Percentiles rank a stretch among this genome's conserved stretches.
These are phyloP conservation scores for Anticlea derivata DNA, from an alignment of 2,888 invertebrate species.

Conservation along the genomic window DNA sequence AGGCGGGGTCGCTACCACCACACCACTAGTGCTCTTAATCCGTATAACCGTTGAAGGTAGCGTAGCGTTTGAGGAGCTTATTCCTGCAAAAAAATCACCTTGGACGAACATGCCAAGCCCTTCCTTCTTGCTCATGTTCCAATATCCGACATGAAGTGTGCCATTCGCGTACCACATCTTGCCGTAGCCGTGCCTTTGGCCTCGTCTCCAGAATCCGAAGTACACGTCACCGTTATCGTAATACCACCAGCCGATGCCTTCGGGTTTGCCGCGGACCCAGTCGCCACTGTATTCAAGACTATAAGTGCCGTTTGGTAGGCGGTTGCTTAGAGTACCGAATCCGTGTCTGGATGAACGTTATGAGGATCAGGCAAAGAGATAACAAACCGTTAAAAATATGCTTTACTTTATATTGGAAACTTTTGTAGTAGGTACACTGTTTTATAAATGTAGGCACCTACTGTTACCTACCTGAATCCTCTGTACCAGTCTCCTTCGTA, in stretches of 20 bases:
- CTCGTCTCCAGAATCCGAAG: slow-evolving; percentile 81
- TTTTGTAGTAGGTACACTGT: too few species aligned
- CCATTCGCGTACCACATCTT: slow-evolving; percentile 85
- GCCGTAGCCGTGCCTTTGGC: slow-evolving; percentile 83
- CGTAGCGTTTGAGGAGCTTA: too few species aligned
- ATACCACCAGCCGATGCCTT: slow-evolving; percentile 84
- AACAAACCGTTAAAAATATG: too few species aligned
- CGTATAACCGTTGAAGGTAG: too few species aligned
- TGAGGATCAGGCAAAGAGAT: too few species aligned
- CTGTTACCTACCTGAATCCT: slow-evolving; percentile 61
- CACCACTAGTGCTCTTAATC: too few species aligned
- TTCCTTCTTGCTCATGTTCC: slow-evolving; percentile 72
- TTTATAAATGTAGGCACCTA: too few species aligned
- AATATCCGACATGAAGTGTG: slow-evolving; percentile 85
- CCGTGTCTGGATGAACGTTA: slow-evolving; percentile 71
- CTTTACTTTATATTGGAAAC: too few species aligned
- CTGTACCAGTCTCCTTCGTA: slow-evolving; percentile 86
- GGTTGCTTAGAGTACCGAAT: slow-evolving; percentile 79
- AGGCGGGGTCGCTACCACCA: too few species aligned
- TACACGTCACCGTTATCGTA: slow-evolving; percentile 84
- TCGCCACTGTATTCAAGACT: slow-evolving; percentile 82
- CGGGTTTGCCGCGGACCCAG: slow-evolving; percentile 83
- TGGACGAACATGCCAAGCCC: slow-evolving; percentile 82
- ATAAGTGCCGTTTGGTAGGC: slow-evolving; percentile 66
- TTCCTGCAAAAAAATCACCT: slow-evolving; percentile 54